Percentiles rank a stretch among this genome's conserved stretches.
Conservation (phyloP, 2,888 invertebrate species). For the Oithona nana region DNA sequence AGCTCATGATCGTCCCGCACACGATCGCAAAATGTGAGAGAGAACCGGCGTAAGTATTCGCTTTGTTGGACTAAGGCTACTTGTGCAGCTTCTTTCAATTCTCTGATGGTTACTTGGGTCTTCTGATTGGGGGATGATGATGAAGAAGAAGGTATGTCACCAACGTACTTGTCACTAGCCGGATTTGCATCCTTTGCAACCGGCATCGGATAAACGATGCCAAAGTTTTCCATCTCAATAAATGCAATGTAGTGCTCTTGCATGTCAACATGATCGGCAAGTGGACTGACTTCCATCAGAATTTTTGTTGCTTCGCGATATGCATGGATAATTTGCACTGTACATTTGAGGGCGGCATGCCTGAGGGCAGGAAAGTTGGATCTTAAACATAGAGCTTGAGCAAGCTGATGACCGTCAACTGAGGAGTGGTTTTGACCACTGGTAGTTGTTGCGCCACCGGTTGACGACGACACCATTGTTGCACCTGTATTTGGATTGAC, state of each 20-base stretch:
- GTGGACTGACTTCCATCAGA: conserved; percentile 11
- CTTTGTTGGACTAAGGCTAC: conserved; percentile 8
- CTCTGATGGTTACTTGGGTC: background rate
- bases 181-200: background rate
- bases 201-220: background rate
- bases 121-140: background rate
- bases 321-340: background rate
- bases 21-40: conserved; percentile 10
- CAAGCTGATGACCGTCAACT: background rate
- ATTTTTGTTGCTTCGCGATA: conserved; percentile 9
- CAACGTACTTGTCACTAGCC: background rate
- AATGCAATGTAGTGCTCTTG: conserved; percentile 14
- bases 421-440: background rate
- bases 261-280: conserved; percentile 14
- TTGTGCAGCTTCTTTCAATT: conserved; percentile 7
- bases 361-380: conserved; percentile 5
- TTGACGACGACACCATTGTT: too few species aligned
- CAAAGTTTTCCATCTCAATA: conserved; percentile 14
- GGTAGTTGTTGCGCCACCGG: background rate
- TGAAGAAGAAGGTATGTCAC: background rate
- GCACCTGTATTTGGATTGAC: background rate
- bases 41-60: conserved; percentile 12
- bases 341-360: background rate
- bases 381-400: background rate
- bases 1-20: conserved; percentile 9